Evolutionary conservation across 2,888 invertebrate genomes (phyloP), one percentile per base, ranked within the genome.

Genomic region (Meliscaeva auricollis): DNA sequence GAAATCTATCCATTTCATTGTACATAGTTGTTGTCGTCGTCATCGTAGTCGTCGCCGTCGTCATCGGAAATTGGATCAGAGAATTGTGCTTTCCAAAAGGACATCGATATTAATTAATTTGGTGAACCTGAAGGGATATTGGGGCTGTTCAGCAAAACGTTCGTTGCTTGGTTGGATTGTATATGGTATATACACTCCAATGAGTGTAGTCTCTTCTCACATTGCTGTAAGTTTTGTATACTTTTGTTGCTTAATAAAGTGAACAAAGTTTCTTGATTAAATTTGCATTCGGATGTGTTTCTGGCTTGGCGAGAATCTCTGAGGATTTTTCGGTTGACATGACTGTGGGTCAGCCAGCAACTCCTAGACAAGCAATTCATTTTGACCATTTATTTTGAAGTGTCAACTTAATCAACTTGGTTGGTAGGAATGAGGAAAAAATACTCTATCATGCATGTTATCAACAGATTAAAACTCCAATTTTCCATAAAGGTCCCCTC

Each of bases 81-180:
- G 85, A 81, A 85, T 85, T 81, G 85, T 81, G 85, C 80, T 80
- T 81, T 81, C 81, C 85, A 85, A 85, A 85, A 85, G 80, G 85
- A 85, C 85, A 85, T 85, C 85, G 85, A 85, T 85, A 81, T 85
- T 85, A 85, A 85, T 85, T 85, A 85, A 85, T 85, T 81, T 85
- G 85, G 76, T 81, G 73, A 76, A 77, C 38, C 81, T 74, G 69
- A 85, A 73, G 81, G 81, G 85, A 79, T 78, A 75, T 84, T 73
- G 74, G 83, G 83, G 38, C 62, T 44, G 73, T 62, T 85, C 72
- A 68, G 41, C 48, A 77, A 50, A 66, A 66, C 73, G 60, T 80
- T 68, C n/a, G 41, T 41, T 58, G n/a, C 6, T 13, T n/a, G 41
- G 22, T 4, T 60, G 22, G 15, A n/a, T 62, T n/a, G 44, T 15